Evolutionary conservation across 2,888 invertebrate species (phyloP), one percentile per base, ranked within the genome.

Genomic region (Metallyticus violacea): DNA sequence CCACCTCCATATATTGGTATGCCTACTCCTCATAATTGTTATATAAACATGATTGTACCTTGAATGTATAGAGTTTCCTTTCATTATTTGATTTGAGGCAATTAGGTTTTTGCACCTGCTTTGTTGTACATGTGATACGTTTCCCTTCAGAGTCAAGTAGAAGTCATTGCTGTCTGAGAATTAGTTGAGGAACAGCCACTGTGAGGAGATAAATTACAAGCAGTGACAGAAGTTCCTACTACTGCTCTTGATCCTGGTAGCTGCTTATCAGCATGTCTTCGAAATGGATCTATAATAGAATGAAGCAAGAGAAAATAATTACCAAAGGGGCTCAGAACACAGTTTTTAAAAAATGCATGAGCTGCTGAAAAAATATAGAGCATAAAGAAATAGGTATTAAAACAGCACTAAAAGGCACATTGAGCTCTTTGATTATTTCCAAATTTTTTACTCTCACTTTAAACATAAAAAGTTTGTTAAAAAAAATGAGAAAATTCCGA

Each of bases 111-210:
- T 25, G 28, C 26, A 26, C 84, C n/a, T 27, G 25, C 26, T 26
- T 27, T 62, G 62, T 77, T 77, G 87, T 87, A 88, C 88, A 89
- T 83, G 89, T 89, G 26, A 90, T 89, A 62, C 1, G 9, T 62
- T 2, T 62, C 40, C 2, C 40, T 62, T 62, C 40, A 62, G 29
- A 89, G 90, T 90, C 79, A 90, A 89, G 78, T 77, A 0, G 77
- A 28, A 77, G 83, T 83, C 83, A 83, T 83, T 6, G 83, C 83
- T 29, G 90, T 90, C 87, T 90, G 89, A 9, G 92, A 91, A 88
- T 91, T 91, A 27, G 92, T 92, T 9, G 91, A 92, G 25, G 91
- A 90, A 87, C 91, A 92, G 7, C 91, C 92, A 87, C 91, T 91
- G 86, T 88, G 87, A 22, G 88, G 88, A 4, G 88, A 88, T 7